These are phyloP conservation scores for Tipula lateralis DNA, from an alignment of 2,888 invertebrate species.

Conservation along the genomic window DNA sequence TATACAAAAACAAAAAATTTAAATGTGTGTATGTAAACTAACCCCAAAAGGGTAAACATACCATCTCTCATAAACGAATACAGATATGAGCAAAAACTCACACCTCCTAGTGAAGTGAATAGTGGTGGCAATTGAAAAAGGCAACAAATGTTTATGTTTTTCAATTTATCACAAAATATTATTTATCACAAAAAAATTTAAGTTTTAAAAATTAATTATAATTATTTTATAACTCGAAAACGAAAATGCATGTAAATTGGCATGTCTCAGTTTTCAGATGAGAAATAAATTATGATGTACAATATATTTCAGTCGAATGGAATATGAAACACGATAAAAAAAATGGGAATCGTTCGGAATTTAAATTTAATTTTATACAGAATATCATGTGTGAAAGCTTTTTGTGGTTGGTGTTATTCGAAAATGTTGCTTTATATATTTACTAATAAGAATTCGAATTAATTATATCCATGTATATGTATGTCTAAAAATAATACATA, in stretches of 20 bases:
- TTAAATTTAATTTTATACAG: neutral
- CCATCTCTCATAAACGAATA: neutral
- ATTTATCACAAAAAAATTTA: neutral
- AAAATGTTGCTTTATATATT: neutral
- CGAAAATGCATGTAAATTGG: neutral
- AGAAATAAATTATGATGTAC: neutral
- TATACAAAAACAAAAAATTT: neutral
- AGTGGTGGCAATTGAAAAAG: too few relatives aligned
- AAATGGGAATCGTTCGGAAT: neutral
- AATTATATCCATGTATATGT: neutral
- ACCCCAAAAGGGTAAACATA: neutral
- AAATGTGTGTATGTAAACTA: neutral
- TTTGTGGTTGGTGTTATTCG: neutral
- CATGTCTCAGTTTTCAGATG: neutral
- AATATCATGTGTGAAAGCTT: neutral
- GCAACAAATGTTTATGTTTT: neutral
- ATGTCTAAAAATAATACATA: neutral
- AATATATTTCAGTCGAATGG: neutral
- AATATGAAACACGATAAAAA: neutral
- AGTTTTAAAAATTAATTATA: neutral
- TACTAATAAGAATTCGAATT: neutral
- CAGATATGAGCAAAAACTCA: too few relatives aligned
- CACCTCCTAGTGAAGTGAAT: neutral
- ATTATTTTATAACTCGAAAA: neutral
- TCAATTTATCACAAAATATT: neutral